Conservation (phyloP, 2,113 vertebrate species). For the Alethe castanea region DNA sequence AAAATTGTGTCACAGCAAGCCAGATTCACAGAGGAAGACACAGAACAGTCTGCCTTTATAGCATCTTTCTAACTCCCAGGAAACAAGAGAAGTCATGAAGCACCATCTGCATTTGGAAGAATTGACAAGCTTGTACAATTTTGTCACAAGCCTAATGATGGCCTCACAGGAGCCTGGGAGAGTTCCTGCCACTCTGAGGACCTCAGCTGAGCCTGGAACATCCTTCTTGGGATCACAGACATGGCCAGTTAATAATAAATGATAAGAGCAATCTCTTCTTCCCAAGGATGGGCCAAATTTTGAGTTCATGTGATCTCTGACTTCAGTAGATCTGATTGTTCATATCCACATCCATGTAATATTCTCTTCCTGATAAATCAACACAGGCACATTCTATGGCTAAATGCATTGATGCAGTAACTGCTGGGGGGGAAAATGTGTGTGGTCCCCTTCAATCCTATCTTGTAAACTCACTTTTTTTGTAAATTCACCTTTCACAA, state of each 20-base stretch:
- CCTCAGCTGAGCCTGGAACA: background rate
- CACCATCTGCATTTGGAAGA: background rate
- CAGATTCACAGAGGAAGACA: background rate
- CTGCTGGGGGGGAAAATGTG: rapidly evolving
- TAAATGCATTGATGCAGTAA: background rate
- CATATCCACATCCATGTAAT: background rate
- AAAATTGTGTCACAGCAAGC: background rate
- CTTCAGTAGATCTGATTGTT: background rate
- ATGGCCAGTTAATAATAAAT: background rate
- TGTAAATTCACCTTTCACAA: background rate
- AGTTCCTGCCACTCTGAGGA: background rate
- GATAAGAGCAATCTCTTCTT: background rate
- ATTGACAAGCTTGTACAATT: background rate
- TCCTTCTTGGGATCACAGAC: background rate
- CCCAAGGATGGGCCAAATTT: background rate
- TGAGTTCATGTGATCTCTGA: background rate
- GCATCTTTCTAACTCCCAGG: background rate
- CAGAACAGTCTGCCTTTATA: background rate
- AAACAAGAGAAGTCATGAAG: background rate
- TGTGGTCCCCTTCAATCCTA: background rate
- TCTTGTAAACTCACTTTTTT: background rate
- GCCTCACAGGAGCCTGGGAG: background rate
- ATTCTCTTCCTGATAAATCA: background rate
- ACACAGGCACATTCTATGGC: background rate
- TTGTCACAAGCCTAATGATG: background rate